These are phyloP conservation scores for Scaptomyza pallida DNA, from an alignment of 1,140 invertebrate genomes.

Conservation along the genomic window DNA sequence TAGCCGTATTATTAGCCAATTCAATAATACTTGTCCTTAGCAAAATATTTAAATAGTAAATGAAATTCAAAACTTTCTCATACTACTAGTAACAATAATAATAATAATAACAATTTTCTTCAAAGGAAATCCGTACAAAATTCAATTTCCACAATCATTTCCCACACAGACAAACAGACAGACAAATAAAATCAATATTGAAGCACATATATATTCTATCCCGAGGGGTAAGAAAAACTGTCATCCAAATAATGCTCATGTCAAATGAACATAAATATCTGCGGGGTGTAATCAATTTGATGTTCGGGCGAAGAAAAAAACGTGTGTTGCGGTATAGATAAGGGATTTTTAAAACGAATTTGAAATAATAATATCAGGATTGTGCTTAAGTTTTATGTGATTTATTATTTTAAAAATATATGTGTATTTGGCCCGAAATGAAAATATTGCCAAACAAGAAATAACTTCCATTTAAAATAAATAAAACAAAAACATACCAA, in stretches of 20 bases:
- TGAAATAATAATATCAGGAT: background rate
- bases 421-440: background rate
- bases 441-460: background rate
- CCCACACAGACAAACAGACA: slow-evolving; percentile 10
- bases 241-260: slow-evolving; percentile 33
- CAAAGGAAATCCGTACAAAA: background rate
- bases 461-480: slow-evolving; percentile 58
- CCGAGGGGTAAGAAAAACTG: slow-evolving; percentile 25
- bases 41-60: slow-evolving; percentile 25
- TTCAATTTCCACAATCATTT: slow-evolving; percentile 4
- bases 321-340: background rate
- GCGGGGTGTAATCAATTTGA: background rate
- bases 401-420: background rate
- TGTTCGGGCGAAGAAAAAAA: background rate
- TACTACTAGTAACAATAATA: background rate
- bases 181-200: background rate
- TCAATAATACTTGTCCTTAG: slow-evolving; percentile 18
- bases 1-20: slow-evolving; percentile 34
- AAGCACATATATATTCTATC: background rate
- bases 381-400: background rate
- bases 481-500: slow-evolving; percentile 42
- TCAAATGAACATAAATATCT: slow-evolving; percentile 25
- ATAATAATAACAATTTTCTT: slow-evolving; percentile 12
- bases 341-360: background rate
- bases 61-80: slow-evolving; percentile 3